phyloP scores from a whole-genome alignment of 2,797 vertebrate genomes.

The Oryzias dopingdopingensis region DNA sequence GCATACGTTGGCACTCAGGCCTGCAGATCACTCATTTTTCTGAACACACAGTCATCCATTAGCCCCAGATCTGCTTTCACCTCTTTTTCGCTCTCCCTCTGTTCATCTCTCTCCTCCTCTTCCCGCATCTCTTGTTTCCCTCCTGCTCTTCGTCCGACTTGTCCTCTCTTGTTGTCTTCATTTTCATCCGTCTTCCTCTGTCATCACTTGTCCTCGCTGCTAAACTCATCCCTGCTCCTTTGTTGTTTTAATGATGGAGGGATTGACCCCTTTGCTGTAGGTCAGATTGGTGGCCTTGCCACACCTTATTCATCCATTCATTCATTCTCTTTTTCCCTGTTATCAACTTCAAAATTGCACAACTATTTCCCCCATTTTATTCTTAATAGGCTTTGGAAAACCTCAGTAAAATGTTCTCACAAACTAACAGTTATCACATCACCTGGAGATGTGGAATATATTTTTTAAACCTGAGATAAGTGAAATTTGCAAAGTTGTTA shows the following conservation, averaged over 20 bases:
- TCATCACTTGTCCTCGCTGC: constrained; percentile 48
- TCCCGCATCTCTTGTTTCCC: constrained; percentile 47
- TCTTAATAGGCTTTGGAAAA: no score
- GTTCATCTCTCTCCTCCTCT: constrained; percentile 29
- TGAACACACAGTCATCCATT: constrained; percentile 63
- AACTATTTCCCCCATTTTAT: no score
- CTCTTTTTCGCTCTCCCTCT: constrained; percentile 38
- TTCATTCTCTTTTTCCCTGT: constrained; percentile 28
- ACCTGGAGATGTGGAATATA: no score
- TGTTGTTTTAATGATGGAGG: constrained; percentile 46
- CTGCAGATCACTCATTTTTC: constrained; percentile 61
- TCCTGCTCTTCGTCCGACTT: constrained; percentile 45
- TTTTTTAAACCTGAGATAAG: no score
- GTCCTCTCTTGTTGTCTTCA: constrained; percentile 67
- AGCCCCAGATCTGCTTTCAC: constrained; percentile 74
- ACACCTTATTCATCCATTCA: constrained; percentile 41
- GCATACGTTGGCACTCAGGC: constrained; percentile 44
- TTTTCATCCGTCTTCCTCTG: constrained; percentile 59
- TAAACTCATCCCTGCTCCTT: constrained; percentile 50
- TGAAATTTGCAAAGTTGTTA: no score
- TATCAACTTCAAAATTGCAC: constrained; percentile 9
- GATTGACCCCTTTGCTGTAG: constrained; percentile 39
- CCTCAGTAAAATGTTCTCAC: no score
- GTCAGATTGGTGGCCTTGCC: constrained; percentile 50
- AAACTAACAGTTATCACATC: no score